Percentiles rank a stretch among this genome's conserved stretches.
phyloP scores from a whole-genome alignment of 2,797 vertebrate species.

The Anabacerthia variegaticeps region DNA sequence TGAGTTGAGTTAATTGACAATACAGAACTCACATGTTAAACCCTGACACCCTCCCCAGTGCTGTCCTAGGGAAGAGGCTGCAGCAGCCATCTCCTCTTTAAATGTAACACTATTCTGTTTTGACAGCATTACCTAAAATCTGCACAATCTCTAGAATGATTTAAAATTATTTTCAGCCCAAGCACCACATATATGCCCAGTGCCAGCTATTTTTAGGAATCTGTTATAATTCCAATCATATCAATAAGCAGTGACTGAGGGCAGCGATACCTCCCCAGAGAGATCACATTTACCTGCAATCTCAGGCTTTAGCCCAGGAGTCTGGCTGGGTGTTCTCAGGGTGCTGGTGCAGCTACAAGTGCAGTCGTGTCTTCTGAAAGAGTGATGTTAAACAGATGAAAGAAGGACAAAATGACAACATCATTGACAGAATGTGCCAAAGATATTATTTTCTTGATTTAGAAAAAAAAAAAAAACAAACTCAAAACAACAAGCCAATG shows the following conservation, averaged over 20 bases:
- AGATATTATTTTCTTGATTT: slow-evolving; percentile 36
- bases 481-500: background rate
- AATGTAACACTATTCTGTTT: background rate
- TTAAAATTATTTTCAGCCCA: background rate
- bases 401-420: slow-evolving; percentile 1
- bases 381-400: background rate
- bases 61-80: background rate
- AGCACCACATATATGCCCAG: background rate
- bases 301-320: background rate
- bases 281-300: background rate
- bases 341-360: background rate
- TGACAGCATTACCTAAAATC: background rate
- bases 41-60: too few relatives aligned
- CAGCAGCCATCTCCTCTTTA: background rate
- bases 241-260: background rate
- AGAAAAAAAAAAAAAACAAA: background rate
- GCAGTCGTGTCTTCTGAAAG: background rate
- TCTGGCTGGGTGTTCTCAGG: background rate
- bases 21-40: background rate
- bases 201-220: background rate
- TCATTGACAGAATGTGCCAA: background rate
- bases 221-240: background rate
- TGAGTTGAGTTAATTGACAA: background rate
- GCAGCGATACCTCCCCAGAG: background rate
- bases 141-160: background rate